phyloP scores from a whole-genome alignment of 2,888 invertebrate species.

The Polia nebulosa region DNA sequence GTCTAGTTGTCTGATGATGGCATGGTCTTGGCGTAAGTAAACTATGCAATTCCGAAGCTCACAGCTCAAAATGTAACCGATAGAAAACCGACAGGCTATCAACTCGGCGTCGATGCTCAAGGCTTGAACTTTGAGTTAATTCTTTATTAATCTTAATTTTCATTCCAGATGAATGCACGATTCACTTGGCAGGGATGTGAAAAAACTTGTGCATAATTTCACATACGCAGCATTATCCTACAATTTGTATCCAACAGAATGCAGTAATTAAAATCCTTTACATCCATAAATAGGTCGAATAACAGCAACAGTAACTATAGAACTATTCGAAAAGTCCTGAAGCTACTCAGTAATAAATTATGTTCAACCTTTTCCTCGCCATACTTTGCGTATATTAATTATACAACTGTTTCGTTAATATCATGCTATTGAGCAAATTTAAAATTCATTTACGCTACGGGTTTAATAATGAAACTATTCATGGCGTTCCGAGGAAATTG shows the following conservation, averaged over 20 bases:
- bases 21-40: no score
- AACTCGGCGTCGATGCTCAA: no score
- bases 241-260: not conserved
- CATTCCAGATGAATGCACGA: not conserved
- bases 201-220: no score
- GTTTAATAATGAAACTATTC: constrained; percentile 51
- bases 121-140: no score
- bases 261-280: not conserved
- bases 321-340: constrained; percentile 29
- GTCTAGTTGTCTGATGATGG: no score
- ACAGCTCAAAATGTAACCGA: no score
- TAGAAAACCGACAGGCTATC: no score
- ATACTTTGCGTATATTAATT: constrained; percentile 43
- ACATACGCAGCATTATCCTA: not conserved
- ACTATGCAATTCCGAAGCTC: no score
- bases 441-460: constrained; percentile 44
- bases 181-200: no score
- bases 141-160: no score
- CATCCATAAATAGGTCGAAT: not conserved
- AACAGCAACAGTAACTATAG: not conserved
- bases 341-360: constrained; percentile 41
- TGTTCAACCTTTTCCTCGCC: constrained; percentile 24
- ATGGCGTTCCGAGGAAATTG: constrained; percentile 29
- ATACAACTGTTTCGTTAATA: constrained; percentile 50
- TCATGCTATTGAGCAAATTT: constrained; percentile 44